Evolutionary conservation across 1,140 invertebrate genomes (phyloP).

Genomic region (Caenorhabditis elegans): WBcel235 BX284602.5:5440001-5440500

Average conservation of each 20-base stretch:
- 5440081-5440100: background rate
- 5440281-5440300: too few relatives aligned
- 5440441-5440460: slow-evolving; percentile 54
- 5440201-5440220: background rate
- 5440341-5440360: slow-evolving; percentile 52
- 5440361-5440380: slow-evolving; percentile 54
- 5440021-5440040: background rate
- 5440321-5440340: slow-evolving; percentile 43
- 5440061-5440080: background rate
- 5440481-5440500: slow-evolving; percentile 49
- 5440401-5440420: slow-evolving; percentile 53
- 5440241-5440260: too few relatives aligned
- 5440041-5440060: background rate
- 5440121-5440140: slow-evolving; percentile 18
- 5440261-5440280: too few relatives aligned
- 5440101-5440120: background rate
- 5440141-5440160: slow-evolving; percentile 11
- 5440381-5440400: slow-evolving; percentile 55
- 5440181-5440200: background rate
- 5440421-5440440: slow-evolving; percentile 59
- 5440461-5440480: slow-evolving; percentile 54
- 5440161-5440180: slow-evolving; percentile 15
- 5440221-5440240: background rate
- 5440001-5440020: background rate
- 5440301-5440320: slow-evolving; percentile 31